phyloP scores from a whole-genome alignment of 2,113 vertebrate genomes.

The Pontoporia blainvillei region DNA sequence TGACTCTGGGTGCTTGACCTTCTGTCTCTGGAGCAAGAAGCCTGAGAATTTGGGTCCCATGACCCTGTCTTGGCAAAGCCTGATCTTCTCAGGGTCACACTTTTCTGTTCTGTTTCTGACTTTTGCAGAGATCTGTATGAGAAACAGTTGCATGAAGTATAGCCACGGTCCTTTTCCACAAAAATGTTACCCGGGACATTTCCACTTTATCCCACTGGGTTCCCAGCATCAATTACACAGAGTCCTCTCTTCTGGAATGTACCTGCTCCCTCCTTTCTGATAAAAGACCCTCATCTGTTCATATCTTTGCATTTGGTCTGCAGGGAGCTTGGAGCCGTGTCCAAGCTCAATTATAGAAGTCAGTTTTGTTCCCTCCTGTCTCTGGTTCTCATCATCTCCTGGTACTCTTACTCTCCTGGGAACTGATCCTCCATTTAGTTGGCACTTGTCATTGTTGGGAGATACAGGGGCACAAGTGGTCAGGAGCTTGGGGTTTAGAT shows the following conservation, averaged over 20 bases:
- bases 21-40: background rate
- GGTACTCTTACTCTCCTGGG: background rate
- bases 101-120: too few relatives aligned
- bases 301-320: rapidly evolving
- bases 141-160: background rate
- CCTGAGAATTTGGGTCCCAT: rapidly evolving
- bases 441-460: background rate
- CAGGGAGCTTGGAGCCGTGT: too few relatives aligned
- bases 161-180: rapidly evolving
- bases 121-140: background rate
- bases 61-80: rapidly evolving
- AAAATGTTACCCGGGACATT: background rate
- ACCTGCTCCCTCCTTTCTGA: background rate
- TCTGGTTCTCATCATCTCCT: background rate
- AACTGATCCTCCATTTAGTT: rapidly evolving
- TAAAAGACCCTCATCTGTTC: too few relatives aligned
- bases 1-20: background rate
- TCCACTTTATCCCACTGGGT: rapidly evolving
- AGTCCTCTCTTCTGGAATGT: background rate
- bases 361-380: rapidly evolving
- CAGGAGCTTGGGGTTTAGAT: background rate
- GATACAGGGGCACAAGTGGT: rapidly evolving
- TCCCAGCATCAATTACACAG: background rate
- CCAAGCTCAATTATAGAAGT: rapidly evolving
- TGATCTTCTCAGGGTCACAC: background rate